These are phyloP conservation scores for Anthoscopus minutus DNA, from an alignment of 2,113 vertebrate species.

Conservation along the genomic window DNA sequence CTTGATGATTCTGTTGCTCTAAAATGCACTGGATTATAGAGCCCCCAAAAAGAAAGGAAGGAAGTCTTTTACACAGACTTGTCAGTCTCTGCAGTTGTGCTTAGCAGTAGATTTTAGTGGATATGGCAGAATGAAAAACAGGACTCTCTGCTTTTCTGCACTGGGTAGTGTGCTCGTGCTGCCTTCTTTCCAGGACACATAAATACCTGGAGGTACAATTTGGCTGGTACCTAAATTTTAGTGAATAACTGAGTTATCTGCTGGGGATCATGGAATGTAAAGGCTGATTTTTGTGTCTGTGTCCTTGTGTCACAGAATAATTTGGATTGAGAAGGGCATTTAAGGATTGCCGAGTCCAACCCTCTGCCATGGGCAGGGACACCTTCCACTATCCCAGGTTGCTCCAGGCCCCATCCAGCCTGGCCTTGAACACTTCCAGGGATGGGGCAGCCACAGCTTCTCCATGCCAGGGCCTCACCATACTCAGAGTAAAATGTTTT, in stretches of 20 bases:
- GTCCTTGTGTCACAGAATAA: not conserved
- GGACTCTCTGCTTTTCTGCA: not conserved
- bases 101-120: not conserved
- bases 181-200: not conserved
- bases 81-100: not conserved
- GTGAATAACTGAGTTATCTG: not conserved
- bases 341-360: fast-evolving
- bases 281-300: not conserved
- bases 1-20: not conserved
- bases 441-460: not conserved
- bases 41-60: not conserved
- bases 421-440: not conserved
- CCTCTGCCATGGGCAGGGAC: not conserved
- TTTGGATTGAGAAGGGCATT: not conserved
- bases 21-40: not conserved
- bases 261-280: not conserved
- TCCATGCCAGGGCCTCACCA: not conserved
- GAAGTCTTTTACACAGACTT: not conserved
- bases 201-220: not conserved
- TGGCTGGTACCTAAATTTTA: not conserved
- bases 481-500: fast-evolving
- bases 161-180: fast-evolving
- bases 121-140: not conserved
- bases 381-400: not conserved
- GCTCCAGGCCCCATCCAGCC: not conserved